A percentile compares a stretch with the other conserved stretches of the same genome.
phyloP scores from a whole-genome alignment of 2,888 invertebrate species.

The Diaphora mendica region DNA sequence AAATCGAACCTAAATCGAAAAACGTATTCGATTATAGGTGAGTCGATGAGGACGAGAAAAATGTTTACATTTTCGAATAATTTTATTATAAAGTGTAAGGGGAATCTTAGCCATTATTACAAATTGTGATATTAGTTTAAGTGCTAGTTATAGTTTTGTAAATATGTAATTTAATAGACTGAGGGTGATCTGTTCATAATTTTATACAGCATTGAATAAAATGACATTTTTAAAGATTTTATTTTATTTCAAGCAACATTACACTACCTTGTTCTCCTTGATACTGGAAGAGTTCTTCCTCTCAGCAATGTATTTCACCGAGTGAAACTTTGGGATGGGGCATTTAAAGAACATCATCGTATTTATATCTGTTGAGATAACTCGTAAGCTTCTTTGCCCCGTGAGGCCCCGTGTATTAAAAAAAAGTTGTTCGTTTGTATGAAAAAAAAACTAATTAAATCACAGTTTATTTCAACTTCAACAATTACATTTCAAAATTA shows the following conservation, averaged over 20 bases:
- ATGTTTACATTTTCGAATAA: neutral
- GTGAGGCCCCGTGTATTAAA: no score
- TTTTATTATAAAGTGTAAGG: conserved; percentile 4
- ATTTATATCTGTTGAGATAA: no score
- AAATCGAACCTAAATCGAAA: neutral
- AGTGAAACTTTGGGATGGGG: no score
- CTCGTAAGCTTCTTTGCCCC: no score
- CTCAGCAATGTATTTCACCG: no score
- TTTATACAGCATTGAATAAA: conserved; percentile 50
- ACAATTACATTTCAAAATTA: conserved; percentile 41
- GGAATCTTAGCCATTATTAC: conserved; percentile 15
- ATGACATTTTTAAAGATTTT: conserved; percentile 13
- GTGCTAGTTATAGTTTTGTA: conserved; percentile 31
- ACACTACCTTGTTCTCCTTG: no score
- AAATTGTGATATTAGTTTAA: conserved; percentile 27
- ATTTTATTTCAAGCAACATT: neutral
- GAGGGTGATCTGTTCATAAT: conserved; percentile 54
- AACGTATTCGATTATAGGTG: neutral
- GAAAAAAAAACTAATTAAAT: conserved; percentile 39
- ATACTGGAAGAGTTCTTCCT: no score
- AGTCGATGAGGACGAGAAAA: neutral
- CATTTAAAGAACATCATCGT: no score
- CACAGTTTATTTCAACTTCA: conserved; percentile 65
- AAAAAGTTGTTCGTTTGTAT: neutral
- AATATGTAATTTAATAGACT: conserved; percentile 58